Base-by-base conservation (phyloP, 2,888 invertebrate genomes). In the Laspeyria flexula region DNA sequence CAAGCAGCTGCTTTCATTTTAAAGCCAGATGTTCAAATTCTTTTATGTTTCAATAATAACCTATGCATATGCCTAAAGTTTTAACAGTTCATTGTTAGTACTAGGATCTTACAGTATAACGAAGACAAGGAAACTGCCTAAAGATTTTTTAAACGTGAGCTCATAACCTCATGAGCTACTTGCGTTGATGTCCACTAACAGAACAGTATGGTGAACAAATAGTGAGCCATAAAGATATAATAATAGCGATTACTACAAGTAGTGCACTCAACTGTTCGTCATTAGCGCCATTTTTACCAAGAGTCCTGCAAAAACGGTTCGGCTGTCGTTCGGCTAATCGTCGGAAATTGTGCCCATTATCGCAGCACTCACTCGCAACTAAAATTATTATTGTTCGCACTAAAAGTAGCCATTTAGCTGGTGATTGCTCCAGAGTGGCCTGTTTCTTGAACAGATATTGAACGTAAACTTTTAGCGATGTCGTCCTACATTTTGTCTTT, bases 341-440 rank as follows among this genome's bases (percentile, higher is more conserved):
- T 86, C 88, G 91, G 90, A 91, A 91, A 92, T 90, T 86, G 90
- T 84, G 75, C 81, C 90, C 90, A 90, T 90, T 90, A 90, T 88
- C 82, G 87, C 83, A 78, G 82, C 88, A 86, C 86, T 90, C 86
- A 81, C 76, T 84, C 73, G 63, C 84, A 85, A 88, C 91, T 90
- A 89, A 89, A 91, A 89, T 89, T 84, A 90, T 91, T 86, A 90
- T 92, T 91, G 92, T 90, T 89, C 90, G 81, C 81, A 81, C 83
- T 90, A 85, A 90, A 87, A 90, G 91, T 86, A 85, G 81, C 89
- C 89, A 85, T 90, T 91, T 87, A 83, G 79, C 60, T 60, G 65
- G 58, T 77, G 85, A 87, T 88, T 85, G 86, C 84, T 68, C 60
- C 64, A 51, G 65, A 69, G 65, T 67, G 66, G 64, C 57, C 64